Evolutionary conservation across 92 coral and sea anemone genomes (phyloP).

Genomic region (Parazoanthus swiftii): DNA sequence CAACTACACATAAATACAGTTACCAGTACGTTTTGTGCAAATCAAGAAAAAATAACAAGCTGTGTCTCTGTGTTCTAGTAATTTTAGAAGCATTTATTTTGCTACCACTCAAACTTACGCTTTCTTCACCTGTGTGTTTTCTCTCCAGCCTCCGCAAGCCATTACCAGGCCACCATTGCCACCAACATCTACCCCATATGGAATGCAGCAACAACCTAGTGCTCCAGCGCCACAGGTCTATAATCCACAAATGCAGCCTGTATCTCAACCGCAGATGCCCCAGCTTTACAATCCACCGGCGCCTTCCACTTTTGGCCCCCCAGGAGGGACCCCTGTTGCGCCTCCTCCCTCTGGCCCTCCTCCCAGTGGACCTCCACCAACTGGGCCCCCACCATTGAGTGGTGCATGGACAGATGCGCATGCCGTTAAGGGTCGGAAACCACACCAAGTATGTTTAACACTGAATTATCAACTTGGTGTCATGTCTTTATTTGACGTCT

Average conservation of each 20-base stretch:
- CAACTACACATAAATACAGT: too few relatives aligned
- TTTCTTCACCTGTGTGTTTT: neutral
- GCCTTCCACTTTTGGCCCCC: constrained; percentile 51
- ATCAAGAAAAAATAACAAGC: too few relatives aligned
- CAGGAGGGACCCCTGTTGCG: constrained; percentile 77
- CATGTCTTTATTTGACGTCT: too few relatives aligned
- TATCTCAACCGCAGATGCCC: constrained; percentile 40
- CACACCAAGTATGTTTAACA: constrained; percentile 43
- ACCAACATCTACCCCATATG: constrained; percentile 19
- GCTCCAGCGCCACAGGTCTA: constrained; percentile 46
- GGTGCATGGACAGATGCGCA: constrained; percentile 88
- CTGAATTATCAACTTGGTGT: neutral
- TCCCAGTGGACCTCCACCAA: constrained; percentile 58
- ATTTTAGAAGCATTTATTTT: too few relatives aligned
- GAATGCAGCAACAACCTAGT: constrained; percentile 50
- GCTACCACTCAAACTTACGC: neutral
- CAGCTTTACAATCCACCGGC: constrained; percentile 69
- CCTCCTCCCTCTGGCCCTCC: constrained; percentile 59
- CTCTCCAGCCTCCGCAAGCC: constrained; percentile 1
- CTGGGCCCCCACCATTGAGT: constrained; percentile 60
- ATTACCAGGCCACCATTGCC: neutral
- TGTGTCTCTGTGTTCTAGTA: too few relatives aligned
- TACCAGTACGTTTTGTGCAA: too few relatives aligned
- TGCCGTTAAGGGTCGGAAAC: constrained; percentile 62
- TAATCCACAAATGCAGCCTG: constrained; percentile 57